phyloP scores from a whole-genome alignment of 2,113 vertebrate genomes.

The Bos taurus region DNA sequence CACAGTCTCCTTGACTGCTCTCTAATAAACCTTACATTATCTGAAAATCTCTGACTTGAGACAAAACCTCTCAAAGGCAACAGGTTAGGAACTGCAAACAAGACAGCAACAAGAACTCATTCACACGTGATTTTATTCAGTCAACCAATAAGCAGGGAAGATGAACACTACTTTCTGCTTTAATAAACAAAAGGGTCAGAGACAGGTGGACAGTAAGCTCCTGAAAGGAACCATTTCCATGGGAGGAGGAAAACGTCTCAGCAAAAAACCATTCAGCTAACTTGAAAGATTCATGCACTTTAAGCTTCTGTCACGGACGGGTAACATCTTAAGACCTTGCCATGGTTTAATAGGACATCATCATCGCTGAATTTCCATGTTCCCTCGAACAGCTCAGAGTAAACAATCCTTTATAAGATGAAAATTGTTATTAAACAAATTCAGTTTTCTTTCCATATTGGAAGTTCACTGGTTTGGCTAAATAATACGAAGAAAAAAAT shows the following conservation, averaged over 20 bases:
- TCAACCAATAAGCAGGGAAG: not conserved
- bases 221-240: not conserved
- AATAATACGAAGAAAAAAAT: slow-evolving; percentile 8
- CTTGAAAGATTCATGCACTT: not conserved
- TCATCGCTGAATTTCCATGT: not conserved
- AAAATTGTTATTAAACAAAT: not conserved
- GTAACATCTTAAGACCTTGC: not conserved
- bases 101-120: not conserved
- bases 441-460: not conserved
- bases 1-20: not conserved
- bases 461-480: not conserved
- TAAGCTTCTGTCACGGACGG: not conserved
- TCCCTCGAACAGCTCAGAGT: not conserved
- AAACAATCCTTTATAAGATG: not conserved
- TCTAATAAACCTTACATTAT: not conserved
- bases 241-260: not conserved
- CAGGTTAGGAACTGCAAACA: not conserved
- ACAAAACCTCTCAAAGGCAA: not conserved
- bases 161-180: not conserved
- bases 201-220: not conserved
- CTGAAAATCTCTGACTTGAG: not conserved
- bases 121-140: not conserved
- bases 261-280: not conserved
- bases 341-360: not conserved
- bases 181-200: not conserved